Evolutionary conservation across 1,140 invertebrate species (phyloP).

Genomic region (Mamestra configurata): DNA sequence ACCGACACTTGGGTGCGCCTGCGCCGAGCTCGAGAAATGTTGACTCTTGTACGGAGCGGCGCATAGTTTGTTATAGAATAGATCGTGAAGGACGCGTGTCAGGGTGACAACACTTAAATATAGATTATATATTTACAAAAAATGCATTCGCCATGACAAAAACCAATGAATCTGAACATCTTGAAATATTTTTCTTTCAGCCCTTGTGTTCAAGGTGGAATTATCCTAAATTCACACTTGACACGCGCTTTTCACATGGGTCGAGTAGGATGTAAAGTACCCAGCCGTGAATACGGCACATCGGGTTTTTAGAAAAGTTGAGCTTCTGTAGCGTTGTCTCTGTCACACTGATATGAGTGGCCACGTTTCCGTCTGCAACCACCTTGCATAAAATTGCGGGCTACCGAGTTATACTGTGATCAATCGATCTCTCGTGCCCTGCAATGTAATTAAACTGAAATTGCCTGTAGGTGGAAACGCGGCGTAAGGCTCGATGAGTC

Average conservation of each 20-base stretch:
- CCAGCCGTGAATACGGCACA: background rate
- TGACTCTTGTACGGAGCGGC: background rate
- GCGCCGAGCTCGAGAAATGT: background rate
- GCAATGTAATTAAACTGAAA: too few species aligned
- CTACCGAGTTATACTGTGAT: too few species aligned
- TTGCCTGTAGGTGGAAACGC: too few species aligned
- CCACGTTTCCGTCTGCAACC: too few species aligned
- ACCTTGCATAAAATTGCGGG: too few species aligned
- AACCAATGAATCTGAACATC: too few species aligned
- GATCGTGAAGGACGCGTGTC: constrained; percentile 19
- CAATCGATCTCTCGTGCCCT: too few species aligned
- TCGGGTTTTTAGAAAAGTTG: background rate
- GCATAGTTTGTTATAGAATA: constrained; percentile 31
- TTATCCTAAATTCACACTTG: background rate
- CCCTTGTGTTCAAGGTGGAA: background rate
- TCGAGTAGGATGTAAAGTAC: background rate
- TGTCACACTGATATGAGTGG: too few species aligned
- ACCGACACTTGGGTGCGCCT: constrained; percentile 19
- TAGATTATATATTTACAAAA: constrained; percentile 8
- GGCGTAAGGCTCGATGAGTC: too few species aligned
- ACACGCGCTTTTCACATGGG: constrained; percentile 4
- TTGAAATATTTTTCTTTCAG: too few species aligned
- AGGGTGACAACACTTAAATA: background rate
- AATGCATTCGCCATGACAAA: background rate
- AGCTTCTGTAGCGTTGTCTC: background rate